These are phyloP conservation scores for Drosophila mettleri DNA, from an alignment of 2,888 invertebrate species.

Conservation along the genomic window DNA sequence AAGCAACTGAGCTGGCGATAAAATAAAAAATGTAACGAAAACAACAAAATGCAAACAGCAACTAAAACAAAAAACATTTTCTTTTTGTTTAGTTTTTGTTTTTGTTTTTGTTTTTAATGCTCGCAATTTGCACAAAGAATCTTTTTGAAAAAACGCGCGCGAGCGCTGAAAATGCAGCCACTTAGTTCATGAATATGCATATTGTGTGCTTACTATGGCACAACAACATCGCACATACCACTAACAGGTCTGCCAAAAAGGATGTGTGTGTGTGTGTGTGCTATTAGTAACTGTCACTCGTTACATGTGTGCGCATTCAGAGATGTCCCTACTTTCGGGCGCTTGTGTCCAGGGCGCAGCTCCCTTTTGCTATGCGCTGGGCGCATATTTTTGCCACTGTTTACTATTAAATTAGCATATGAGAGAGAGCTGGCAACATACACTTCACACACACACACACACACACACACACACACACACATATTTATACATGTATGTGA, in stretches of 20 bases:
- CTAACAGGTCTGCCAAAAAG: neutral
- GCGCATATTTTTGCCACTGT: conserved; percentile 56
- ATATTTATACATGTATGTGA: neutral
- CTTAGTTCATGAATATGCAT: conserved; percentile 72
- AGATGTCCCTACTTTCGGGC: conserved; percentile 27
- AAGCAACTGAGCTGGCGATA: too few relatives aligned
- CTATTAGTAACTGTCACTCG: conserved; percentile 71
- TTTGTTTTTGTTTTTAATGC: conserved; percentile 39
- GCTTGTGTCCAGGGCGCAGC: conserved; percentile 1
- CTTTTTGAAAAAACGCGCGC: conserved; percentile 44
- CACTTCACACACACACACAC: conserved; percentile 17
- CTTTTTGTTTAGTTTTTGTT: conserved; percentile 7
- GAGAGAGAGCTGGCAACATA: conserved; percentile 45
- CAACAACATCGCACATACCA: conserved; percentile 29
- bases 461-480: neutral
- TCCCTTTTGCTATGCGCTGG: conserved; percentile 29
- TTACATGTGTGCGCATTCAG: conserved; percentile 48
- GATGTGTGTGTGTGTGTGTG: conserved; percentile 35
- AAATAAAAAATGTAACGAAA: neutral
- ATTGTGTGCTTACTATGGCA: conserved; percentile 45
- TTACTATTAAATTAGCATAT: conserved; percentile 73
- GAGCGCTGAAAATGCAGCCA: conserved; percentile 59
- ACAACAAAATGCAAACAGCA: conserved; percentile 1
- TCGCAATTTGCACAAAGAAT: conserved; percentile 67
- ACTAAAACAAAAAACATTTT: conserved; percentile 28